phyloP scores from a whole-genome alignment of 2,888 invertebrate genomes.

The Lucinisca nassula region DNA sequence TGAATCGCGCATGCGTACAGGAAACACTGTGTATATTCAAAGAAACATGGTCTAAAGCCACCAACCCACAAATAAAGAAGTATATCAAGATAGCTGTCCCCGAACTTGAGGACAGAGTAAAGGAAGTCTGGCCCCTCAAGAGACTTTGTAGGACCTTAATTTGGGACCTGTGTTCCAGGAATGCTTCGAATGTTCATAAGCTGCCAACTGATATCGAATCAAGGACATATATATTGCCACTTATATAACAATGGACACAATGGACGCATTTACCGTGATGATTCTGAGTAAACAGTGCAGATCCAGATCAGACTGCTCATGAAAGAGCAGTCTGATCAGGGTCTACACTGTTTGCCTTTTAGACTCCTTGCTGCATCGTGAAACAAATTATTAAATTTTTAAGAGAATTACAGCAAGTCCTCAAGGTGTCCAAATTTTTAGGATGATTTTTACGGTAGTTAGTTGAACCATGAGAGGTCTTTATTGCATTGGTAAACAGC shows the following conservation, averaged over 20 bases:
- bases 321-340: too few species aligned
- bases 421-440: too few species aligned
- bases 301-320: too few species aligned
- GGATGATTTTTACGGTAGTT: too few species aligned
- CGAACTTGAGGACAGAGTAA: constrained; percentile 46
- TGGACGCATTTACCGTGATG: too few species aligned
- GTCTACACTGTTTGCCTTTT: too few species aligned
- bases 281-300: too few species aligned
- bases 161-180: constrained; percentile 72
- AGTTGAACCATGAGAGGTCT: too few species aligned
- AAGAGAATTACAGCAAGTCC: too few species aligned
- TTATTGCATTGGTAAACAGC: too few species aligned
- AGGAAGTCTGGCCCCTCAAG: constrained; percentile 70
- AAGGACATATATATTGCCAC: constrained; percentile 74
- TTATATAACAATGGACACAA: constrained; percentile 49
- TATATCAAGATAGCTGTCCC: constrained; percentile 62
- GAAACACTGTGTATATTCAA: constrained; percentile 66
- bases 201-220: constrained; percentile 72
- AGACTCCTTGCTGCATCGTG: too few species aligned
- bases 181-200: constrained; percentile 68
- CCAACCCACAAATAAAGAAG: constrained; percentile 66
- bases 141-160: constrained; percentile 64
- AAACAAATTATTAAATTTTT: too few species aligned
- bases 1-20: constrained; percentile 63
- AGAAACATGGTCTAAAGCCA: constrained; percentile 54